phyloP scores from a whole-genome alignment of 2,113 vertebrate species.

The Cololabis saira region DNA sequence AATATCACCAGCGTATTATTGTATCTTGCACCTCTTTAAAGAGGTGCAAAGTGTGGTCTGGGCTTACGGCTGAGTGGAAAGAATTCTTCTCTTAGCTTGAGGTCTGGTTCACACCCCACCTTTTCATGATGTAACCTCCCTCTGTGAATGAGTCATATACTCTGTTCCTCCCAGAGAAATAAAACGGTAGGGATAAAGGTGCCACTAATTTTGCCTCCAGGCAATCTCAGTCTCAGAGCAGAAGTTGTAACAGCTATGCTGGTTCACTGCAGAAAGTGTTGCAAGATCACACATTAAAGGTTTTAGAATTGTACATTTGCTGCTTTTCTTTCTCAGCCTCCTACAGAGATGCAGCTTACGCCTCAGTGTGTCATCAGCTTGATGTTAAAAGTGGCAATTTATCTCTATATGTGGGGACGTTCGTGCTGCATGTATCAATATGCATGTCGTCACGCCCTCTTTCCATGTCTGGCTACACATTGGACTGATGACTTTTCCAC shows the following conservation, averaged over 20 bases:
- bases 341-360: no score
- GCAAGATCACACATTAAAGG: not conserved
- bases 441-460: no score
- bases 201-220: constrained; percentile 64
- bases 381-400: no score
- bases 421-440: no score
- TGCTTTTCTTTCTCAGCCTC: not conserved
- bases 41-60: constrained; percentile 49
- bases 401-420: no score
- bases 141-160: constrained; percentile 63
- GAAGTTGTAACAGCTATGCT: not conserved
- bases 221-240: constrained; percentile 22
- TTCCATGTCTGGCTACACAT: no score
- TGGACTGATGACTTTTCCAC: no score
- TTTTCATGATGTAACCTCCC: constrained; percentile 67
- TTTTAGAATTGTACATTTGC: not conserved
- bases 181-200: constrained; percentile 45
- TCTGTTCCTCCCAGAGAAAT: constrained; percentile 56
- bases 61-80: constrained; percentile 24
- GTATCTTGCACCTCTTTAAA: constrained; percentile 33
- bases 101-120: constrained; percentile 52
- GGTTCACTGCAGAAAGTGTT: not conserved
- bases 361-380: no score
- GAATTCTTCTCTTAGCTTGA: constrained; percentile 42
- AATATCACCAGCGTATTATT: not conserved